Conservation (phyloP, 1,140 invertebrate genomes). For the Orchestia grillus region DNA sequence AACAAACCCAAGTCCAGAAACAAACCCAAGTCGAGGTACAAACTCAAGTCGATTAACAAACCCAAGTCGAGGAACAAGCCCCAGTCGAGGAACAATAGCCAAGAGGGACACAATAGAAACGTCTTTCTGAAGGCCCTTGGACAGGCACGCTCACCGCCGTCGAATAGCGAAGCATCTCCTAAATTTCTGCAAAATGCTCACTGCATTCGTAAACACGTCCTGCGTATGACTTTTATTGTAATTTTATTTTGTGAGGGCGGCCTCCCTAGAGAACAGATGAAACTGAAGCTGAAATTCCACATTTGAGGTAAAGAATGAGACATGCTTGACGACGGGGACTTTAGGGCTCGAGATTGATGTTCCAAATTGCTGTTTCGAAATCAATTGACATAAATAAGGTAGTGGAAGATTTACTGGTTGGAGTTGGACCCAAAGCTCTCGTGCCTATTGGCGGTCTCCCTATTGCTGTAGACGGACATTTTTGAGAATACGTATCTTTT, state of each 20-base stretch:
- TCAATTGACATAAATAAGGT: too few species aligned
- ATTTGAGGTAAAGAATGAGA: background rate
- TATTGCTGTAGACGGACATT: too few species aligned
- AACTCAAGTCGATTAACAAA: too few species aligned
- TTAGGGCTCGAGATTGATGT: background rate
- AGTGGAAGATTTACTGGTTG: background rate
- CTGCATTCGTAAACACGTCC: constrained; percentile 45
- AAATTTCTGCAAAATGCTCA: constrained; percentile 17
- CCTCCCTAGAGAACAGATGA: background rate
- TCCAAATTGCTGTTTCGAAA: background rate
- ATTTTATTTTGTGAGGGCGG: background rate
- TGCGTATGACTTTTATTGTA: constrained; percentile 35
- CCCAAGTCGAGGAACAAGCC: too few species aligned
- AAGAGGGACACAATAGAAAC: background rate
- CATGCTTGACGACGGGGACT: background rate
- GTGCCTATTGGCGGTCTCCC: background rate
- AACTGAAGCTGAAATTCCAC: background rate
- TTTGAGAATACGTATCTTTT: background rate
- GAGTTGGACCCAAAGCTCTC: background rate
- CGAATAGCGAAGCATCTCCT: background rate
- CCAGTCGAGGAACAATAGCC: background rate
- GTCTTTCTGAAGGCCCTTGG: background rate
- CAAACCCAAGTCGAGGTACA: too few species aligned
- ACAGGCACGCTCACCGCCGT: background rate
- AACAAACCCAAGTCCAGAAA: too few species aligned